phyloP scores from a whole-genome alignment of 2,888 invertebrate species.

The Augochlorella aurata region DNA sequence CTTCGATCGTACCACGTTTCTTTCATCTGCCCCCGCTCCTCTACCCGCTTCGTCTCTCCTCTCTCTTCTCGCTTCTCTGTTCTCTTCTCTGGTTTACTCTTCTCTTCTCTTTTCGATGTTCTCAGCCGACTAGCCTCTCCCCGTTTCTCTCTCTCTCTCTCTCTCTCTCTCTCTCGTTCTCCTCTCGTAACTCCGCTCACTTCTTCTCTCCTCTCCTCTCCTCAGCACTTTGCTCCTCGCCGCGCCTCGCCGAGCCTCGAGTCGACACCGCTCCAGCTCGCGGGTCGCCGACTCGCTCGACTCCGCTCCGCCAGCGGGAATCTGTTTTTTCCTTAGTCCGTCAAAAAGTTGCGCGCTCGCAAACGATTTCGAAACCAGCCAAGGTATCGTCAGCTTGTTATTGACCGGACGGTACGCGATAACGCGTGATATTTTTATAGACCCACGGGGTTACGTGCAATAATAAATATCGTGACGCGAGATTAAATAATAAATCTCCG shows the following conservation, averaged over 20 bases:
- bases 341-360: conserved; percentile 35
- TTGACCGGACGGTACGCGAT: conserved; percentile 68
- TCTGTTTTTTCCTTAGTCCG: conserved; percentile 35
- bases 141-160: not conserved
- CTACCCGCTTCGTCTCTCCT: not conserved
- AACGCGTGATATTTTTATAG: conserved; percentile 74
- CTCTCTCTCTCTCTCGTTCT: not conserved
- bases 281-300: not conserved
- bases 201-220: conserved; percentile 36
- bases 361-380: conserved; percentile 55
- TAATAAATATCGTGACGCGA: conserved; percentile 78
- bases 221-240: not conserved
- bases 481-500: conserved; percentile 78
- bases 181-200: conserved; percentile 32
- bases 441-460: conserved; percentile 73
- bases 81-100: not conserved
- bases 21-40: conserved; percentile 32
- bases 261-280: conserved; percentile 7
- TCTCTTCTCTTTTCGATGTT: conserved; percentile 14
- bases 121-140: conserved; percentile 47
- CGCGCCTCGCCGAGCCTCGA: conserved; percentile 20
- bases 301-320: not conserved
- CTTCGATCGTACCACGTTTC: conserved; percentile 47
- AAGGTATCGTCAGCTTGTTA: conserved; percentile 71
- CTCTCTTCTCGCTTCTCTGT: not conserved